Percentiles rank a stretch among this genome's conserved stretches.
phyloP scores from a whole-genome alignment of 2,797 vertebrate species.

The Buceros bicornis region DNA sequence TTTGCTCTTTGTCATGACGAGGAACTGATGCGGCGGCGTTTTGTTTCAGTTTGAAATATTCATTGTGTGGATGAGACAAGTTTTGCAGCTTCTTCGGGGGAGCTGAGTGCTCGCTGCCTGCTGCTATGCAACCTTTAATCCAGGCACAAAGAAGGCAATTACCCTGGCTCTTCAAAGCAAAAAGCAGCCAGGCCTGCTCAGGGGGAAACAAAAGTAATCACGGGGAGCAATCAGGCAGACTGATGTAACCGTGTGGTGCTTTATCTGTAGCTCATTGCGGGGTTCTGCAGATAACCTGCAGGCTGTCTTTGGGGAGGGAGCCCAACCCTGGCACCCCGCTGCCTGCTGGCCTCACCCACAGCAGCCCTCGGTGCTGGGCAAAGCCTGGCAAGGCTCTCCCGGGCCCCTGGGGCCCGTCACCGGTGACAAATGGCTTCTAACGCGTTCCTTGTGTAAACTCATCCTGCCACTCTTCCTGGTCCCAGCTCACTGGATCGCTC shows the following conservation, averaged over 20 bases:
- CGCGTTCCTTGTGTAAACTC: constrained; percentile 47
- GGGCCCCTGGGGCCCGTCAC: not conserved
- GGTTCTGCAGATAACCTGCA: not conserved
- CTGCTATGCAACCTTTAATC: constrained; percentile 50
- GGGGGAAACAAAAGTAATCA: not conserved
- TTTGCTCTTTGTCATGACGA: not conserved
- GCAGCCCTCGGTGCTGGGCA: not conserved
- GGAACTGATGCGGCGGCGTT: not conserved
- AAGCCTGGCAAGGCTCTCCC: not conserved
- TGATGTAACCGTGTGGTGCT: not conserved
- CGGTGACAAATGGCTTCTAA: constrained; percentile 28
- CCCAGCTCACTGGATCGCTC: rapidly evolving
- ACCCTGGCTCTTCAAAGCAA: constrained; percentile 46
- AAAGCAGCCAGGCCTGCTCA: not conserved
- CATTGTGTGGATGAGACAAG: not conserved
- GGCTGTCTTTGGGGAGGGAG: not conserved
- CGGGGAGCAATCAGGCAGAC: not conserved
- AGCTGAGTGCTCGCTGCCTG: not conserved
- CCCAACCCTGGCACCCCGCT: not conserved
- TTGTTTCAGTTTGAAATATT: not conserved
- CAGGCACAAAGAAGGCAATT: constrained; percentile 14
- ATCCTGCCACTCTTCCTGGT: not conserved
- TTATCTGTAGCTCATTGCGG: not conserved
- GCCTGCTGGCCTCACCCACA: not conserved
- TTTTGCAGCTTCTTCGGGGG: constrained; percentile 13